A percentile compares a stretch with the other conserved stretches of the same genome.
Conservation (phyloP, 2,888 invertebrate species). For the Plutella xylostella region DNA sequence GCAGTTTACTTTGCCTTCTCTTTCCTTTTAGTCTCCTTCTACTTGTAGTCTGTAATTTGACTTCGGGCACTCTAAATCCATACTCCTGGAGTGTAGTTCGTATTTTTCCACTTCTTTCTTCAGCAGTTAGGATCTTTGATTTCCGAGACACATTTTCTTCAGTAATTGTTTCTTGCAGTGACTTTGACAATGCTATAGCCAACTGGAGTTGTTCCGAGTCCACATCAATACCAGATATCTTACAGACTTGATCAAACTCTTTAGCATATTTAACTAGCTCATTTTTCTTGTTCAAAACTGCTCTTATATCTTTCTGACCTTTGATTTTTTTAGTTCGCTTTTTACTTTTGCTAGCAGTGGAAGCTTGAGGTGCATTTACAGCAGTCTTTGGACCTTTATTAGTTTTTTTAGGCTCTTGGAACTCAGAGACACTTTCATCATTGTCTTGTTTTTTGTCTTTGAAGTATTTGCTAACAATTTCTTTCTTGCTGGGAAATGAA, state of each 20-base stretch:
- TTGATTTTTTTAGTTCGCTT: constrained; percentile 30
- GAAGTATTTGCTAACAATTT: constrained; percentile 51
- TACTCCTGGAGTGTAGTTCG: constrained; percentile 70
- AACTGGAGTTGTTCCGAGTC: constrained; percentile 75
- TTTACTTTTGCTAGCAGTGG: constrained; percentile 22
- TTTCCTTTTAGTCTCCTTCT: constrained; percentile 25
- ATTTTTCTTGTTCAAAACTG: constrained; percentile 42
- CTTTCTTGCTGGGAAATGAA: constrained; percentile 35
- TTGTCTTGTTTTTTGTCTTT: constrained; percentile 27
- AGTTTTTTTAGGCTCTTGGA: constrained; percentile 40
- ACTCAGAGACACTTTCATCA: constrained; percentile 55
- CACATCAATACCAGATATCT: constrained; percentile 57
- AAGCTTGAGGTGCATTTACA: constrained; percentile 16
- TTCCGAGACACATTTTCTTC: constrained; percentile 15
- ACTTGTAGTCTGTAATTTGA: constrained; percentile 26
- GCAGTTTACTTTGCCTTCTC: constrained; percentile 38
- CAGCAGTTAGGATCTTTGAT: constrained; percentile 24
- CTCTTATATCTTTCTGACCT: constrained; percentile 53
- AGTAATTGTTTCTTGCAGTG: constrained; percentile 35
- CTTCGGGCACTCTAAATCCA: constrained; percentile 65
- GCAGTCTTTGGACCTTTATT: constrained; percentile 32
- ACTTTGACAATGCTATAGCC: constrained; percentile 76
- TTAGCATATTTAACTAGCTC: constrained; percentile 47
- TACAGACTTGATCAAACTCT: constrained; percentile 52
- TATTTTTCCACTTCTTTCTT: constrained; percentile 44